phyloP scores from a whole-genome alignment of 2,888 invertebrate genomes.

The Panopea generosa region DNA sequence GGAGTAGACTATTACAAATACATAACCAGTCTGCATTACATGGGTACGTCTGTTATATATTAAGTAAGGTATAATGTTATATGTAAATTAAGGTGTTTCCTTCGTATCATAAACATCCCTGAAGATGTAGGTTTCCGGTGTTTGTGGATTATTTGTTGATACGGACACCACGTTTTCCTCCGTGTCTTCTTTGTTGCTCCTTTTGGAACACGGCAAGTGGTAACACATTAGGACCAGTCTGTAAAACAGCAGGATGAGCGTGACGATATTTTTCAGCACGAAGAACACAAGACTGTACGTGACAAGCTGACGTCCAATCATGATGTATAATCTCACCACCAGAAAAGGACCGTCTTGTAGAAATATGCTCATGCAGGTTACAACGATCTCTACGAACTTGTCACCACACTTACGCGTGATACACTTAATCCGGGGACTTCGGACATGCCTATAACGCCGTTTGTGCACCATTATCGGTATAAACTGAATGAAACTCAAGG shows the following conservation, averaged over 20 bases:
- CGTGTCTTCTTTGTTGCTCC: neutral
- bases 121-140: no score
- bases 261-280: slow-evolving; percentile 75
- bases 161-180: no score
- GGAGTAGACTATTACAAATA: no score
- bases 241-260: slow-evolving; percentile 72
- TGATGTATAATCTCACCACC: slow-evolving; percentile 89
- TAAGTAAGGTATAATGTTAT: no score
- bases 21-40: no score
- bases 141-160: no score
- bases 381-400: slow-evolving; percentile 54
- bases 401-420: slow-evolving; percentile 43
- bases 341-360: slow-evolving; percentile 77
- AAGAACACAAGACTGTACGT: slow-evolving; percentile 82
- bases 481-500: slow-evolving; percentile 82
- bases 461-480: slow-evolving; percentile 75
- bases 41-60: no score
- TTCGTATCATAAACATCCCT: no score
- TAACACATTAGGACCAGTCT: slow-evolving; percentile 64
- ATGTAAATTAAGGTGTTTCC: no score
- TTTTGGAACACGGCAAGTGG: slow-evolving; percentile 40
- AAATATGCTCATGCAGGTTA: slow-evolving; percentile 61
- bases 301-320: slow-evolving; percentile 90
- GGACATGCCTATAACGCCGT: slow-evolving; percentile 39
- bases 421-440: slow-evolving; percentile 24